These are phyloP conservation scores for Nemotelus pantherinus DNA, from an alignment of 2,888 invertebrate genomes.

Conservation along the genomic window DNA sequence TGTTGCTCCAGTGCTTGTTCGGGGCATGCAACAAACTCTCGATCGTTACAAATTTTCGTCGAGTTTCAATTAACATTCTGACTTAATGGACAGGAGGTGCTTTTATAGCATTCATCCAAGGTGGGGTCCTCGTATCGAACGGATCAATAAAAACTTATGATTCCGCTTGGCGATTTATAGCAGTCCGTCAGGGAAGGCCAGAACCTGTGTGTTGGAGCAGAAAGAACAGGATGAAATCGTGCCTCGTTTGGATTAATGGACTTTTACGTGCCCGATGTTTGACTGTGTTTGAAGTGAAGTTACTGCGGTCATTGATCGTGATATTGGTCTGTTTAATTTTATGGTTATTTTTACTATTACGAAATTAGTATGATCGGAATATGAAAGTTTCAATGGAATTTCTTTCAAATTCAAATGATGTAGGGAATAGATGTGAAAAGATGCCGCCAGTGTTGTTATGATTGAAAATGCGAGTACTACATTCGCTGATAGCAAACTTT, in stretches of 20 bases:
- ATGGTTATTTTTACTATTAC: conserved; percentile 5
- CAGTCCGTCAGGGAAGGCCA: background rate
- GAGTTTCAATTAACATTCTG: conserved; percentile 35
- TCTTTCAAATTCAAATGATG: background rate
- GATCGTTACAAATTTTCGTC: background rate
- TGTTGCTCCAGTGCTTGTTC: conserved; percentile 18
- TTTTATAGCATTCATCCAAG: conserved; percentile 12
- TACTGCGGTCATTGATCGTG: conserved; percentile 12
- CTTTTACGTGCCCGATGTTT: no score
- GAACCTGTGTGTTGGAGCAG: background rate
- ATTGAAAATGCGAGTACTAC: no score
- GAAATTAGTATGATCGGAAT: background rate
- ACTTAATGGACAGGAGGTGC: conserved; percentile 2
- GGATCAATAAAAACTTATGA: background rate
- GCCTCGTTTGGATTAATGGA: no score
- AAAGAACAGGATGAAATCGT: background rate
- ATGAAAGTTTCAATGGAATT: conserved; percentile 2
- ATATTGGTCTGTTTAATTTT: conserved; percentile 18
- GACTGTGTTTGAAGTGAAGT: no score
- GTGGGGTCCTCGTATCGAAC: conserved; percentile 9
- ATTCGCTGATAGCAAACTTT: no score
- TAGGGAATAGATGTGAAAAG: no score
- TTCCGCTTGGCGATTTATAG: conserved; percentile 6
- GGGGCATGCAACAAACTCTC: background rate
- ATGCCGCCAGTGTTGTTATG: no score